These are phyloP conservation scores for Dendrocincla fuliginosa DNA, from an alignment of 2,797 vertebrate species.

Conservation along the genomic window DNA sequence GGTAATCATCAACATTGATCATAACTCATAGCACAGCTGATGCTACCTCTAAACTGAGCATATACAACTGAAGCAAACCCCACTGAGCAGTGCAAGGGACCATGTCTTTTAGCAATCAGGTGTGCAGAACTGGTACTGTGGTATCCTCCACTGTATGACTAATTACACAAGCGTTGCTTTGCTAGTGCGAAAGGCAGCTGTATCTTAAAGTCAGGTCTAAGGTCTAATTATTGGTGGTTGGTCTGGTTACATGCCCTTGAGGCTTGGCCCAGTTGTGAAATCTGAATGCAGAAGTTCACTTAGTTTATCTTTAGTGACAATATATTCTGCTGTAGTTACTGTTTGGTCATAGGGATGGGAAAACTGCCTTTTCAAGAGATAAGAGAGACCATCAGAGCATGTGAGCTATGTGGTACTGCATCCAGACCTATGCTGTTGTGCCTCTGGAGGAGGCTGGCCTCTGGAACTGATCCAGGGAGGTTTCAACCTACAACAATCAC, in stretches of 20 bases:
- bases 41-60: not conserved
- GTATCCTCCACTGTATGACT: not conserved
- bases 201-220: not conserved
- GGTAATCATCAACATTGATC: not conserved
- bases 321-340: not conserved
- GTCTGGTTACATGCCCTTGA: not conserved
- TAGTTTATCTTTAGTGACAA: not conserved
- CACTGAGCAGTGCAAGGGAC: not conserved
- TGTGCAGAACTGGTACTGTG: not conserved
- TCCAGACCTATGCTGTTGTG: not conserved
- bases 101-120: not conserved
- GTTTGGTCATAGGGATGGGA: not conserved
- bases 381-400: not conserved
- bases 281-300: not conserved
- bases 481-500: not conserved
- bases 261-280: not conserved
- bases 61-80: not conserved
- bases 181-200: not conserved
- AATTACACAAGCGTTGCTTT: not conserved
- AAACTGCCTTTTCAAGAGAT: not conserved
- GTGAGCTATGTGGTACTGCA: not conserved
- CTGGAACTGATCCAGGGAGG: not conserved
- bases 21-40: not conserved
- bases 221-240: not conserved
- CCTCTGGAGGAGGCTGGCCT: not conserved